A percentile compares a stretch with the other conserved stretches of the same genome.
Evolutionary conservation across 2,797 vertebrate species (phyloP).

Genomic region (Semotilus atromaculatus): DNA sequence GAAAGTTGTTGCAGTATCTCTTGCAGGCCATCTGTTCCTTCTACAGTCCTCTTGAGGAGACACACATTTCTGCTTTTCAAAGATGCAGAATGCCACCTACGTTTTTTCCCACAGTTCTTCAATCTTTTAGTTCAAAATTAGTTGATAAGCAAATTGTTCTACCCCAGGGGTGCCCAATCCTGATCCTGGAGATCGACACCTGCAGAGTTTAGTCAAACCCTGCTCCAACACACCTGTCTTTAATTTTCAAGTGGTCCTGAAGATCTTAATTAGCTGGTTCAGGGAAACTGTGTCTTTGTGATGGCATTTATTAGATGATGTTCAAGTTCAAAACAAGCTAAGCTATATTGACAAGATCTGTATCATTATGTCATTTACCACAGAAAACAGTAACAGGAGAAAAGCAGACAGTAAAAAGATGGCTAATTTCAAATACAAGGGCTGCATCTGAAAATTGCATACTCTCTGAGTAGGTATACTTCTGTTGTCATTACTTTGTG

Average conservation of each 20-base stretch:
- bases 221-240: neutral
- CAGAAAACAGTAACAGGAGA: neutral
- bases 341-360: too few relatives aligned
- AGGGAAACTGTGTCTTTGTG: too few relatives aligned
- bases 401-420: neutral
- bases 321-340: too few relatives aligned
- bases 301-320: too few relatives aligned
- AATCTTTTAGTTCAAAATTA: conserved; percentile 48
- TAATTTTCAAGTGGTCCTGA: neutral
- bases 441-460: too few relatives aligned
- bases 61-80: conserved; percentile 68
- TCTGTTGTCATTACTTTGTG: too few relatives aligned
- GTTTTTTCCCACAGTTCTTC: conserved; percentile 50
- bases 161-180: neutral
- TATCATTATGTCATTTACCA: too few relatives aligned
- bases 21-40: conserved; percentile 70
- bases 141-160: conserved; percentile 10
- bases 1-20: conserved; percentile 44
- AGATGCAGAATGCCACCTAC: conserved; percentile 64
- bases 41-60: conserved; percentile 60
- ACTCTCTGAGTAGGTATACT: too few relatives aligned
- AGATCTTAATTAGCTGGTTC: neutral
- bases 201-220: too few relatives aligned
- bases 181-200: too few relatives aligned
- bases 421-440: neutral